These are phyloP conservation scores for Cyphomyrus plagiostoma DNA, from an alignment of 2,113 vertebrate species.

Conservation along the genomic window DNA sequence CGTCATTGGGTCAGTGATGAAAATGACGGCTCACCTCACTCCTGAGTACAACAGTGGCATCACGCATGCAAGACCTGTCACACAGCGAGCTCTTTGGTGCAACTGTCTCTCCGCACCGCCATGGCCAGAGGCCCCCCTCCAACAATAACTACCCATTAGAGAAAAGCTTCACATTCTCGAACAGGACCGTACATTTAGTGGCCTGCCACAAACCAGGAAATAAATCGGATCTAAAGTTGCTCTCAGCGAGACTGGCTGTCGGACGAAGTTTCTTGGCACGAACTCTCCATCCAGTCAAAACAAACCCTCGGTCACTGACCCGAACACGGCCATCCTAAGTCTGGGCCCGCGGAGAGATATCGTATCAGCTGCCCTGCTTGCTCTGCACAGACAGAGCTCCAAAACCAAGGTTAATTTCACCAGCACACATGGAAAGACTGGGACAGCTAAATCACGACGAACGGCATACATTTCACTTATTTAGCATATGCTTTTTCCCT, in stretches of 20 bases:
- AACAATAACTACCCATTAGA: neutral
- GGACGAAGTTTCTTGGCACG: neutral
- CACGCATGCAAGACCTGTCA: neutral
- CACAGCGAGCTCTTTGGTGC: neutral
- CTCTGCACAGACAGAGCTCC: neutral
- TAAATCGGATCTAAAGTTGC: neutral
- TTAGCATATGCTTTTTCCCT: neutral
- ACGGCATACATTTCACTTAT: neutral
- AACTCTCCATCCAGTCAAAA: neutral
- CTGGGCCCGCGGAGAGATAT: neutral
- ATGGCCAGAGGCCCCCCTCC: neutral
- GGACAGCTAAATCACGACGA: neutral
- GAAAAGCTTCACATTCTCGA: neutral
- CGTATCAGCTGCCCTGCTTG: neutral
- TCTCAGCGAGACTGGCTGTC: neutral
- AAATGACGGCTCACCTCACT: neutral
- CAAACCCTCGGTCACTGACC: neutral
- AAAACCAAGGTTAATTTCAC: neutral
- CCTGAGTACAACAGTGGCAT: neutral
- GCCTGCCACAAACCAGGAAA: neutral
- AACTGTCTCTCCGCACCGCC: neutral
- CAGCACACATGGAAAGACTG: neutral
- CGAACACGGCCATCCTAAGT: neutral
- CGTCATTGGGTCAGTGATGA: neutral
- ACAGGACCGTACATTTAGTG: neutral